Evolutionary conservation across 1,140 invertebrate genomes (phyloP), one percentile per base, ranked within the genome.

Genomic region (Macrostomum lignano): DNA sequence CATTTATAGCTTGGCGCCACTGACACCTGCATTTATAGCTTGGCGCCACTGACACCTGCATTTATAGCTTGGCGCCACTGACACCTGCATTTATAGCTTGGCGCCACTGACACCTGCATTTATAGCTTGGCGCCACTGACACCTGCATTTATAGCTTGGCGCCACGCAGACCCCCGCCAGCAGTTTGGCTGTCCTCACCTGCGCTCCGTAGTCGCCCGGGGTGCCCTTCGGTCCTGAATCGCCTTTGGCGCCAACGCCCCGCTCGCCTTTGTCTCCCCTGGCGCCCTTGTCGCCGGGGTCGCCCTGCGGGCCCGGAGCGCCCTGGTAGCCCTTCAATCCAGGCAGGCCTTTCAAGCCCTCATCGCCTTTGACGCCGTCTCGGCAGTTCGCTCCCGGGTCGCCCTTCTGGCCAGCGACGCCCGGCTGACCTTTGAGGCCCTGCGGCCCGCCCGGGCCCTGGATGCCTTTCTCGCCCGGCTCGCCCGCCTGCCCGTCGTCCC

Each of bases 331-430:
- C 3, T 6, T 3, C 9, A 19, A 29, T 6, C 33, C 33, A 13
- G 21, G 6, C 5, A 31, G 11, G 3, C 33, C 33, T 13, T 11
- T 14, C 5, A 5, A 1, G 13, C 33, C 33, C 4, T 14, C 6
- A 4, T 4, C n/a, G 7, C 33, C 33, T 13, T 4, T 11, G 6
- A 3, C 17, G 13, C 35, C 35, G 4, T n/a, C 25, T n/a, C 1
- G 2, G 10, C 35, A 25, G 3, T 19, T 11, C 13, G 14, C 19
- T 11, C 33, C 33, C 10, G 19, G 28, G 14, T 11, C 4, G 6
- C 33, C 33, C 17, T 11, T 7, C 7, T 17, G 14, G 31, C 35
- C 35, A 34, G 2, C 35, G 14, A 2, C 20, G 25, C 33, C 33
- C 9, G n/a, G n/a, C 11, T 7, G 7, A 10, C 33, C 33, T 17